phyloP scores from a whole-genome alignment of 2,113 vertebrate species.

The Carollia perspicillata region DNA sequence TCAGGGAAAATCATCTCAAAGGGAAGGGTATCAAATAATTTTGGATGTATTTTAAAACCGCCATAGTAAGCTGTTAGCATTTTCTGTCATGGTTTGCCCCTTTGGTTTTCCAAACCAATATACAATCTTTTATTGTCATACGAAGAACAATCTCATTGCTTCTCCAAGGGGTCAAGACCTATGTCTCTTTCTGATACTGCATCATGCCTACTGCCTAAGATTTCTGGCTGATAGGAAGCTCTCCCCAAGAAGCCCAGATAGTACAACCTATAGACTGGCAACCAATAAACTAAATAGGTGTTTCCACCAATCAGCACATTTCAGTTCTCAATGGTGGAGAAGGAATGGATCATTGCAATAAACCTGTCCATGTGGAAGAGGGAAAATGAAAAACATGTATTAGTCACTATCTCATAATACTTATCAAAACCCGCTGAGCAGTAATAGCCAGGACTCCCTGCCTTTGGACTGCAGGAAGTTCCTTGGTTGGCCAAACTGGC shows the following conservation, averaged over 20 bases:
- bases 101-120: background rate
- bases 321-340: background rate
- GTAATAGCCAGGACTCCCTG: background rate
- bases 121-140: background rate
- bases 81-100: background rate
- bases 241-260: background rate
- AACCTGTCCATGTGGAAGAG: background rate
- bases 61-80: background rate
- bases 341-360: background rate
- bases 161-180: background rate
- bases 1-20: background rate
- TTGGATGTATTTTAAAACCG: background rate
- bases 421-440: conserved; percentile 19
- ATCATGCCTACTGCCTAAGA: background rate
- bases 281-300: background rate
- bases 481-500: background rate
- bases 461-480: background rate
- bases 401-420: background rate
- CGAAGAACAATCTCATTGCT: background rate
- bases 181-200: background rate
- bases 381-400: background rate
- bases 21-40: background rate
- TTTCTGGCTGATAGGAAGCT: background rate
- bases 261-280: background rate
- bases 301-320: background rate